Conservation (phyloP, 1,140 invertebrate genomes). For the Aphelinus atriplicis region DNA sequence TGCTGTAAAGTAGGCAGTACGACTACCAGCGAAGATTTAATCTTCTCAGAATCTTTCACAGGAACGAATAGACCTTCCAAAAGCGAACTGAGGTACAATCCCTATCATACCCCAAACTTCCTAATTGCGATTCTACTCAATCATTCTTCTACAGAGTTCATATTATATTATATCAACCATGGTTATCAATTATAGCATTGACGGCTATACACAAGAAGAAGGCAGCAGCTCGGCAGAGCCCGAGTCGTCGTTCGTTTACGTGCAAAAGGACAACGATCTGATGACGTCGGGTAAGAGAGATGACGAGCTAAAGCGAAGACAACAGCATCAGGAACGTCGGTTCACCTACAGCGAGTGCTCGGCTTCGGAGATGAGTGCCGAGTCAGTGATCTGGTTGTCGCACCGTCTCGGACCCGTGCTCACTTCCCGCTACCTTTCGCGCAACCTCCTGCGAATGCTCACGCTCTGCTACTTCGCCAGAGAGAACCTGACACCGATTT, state of each 20-base stretch:
- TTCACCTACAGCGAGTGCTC: slow-evolving; percentile 66
- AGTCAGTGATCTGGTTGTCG: slow-evolving; percentile 91
- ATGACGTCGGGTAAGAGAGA: slow-evolving; percentile 19
- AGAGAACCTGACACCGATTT: slow-evolving; percentile 74
- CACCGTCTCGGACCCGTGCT: slow-evolving; percentile 94
- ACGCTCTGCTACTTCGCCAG: slow-evolving; percentile 91
- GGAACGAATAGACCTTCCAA: slow-evolving; percentile 15
- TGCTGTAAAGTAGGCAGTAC: slow-evolving; percentile 72
- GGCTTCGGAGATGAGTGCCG: slow-evolving; percentile 90
- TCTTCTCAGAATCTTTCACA: slow-evolving; percentile 43
- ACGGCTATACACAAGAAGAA: slow-evolving; percentile 6
- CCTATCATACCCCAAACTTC: slow-evolving; percentile 18
- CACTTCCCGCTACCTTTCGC: slow-evolving; percentile 88
- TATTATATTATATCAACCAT: too few relatives aligned
- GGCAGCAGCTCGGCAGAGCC: slow-evolving; percentile 16
- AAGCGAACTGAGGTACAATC: neutral
- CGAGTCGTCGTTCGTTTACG: slow-evolving; percentile 23
- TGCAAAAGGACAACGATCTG: slow-evolving; percentile 22
- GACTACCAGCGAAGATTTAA: slow-evolving; percentile 60
- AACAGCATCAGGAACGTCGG: slow-evolving; percentile 36
- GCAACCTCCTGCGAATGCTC: slow-evolving; percentile 93
- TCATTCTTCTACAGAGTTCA: neutral
- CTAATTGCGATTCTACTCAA: slow-evolving; percentile 1
- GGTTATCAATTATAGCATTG: neutral
- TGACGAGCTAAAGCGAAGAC: slow-evolving; percentile 29